Evolutionary conservation across 2,888 invertebrate species (phyloP).

Genomic region (Muscina levida): DNA sequence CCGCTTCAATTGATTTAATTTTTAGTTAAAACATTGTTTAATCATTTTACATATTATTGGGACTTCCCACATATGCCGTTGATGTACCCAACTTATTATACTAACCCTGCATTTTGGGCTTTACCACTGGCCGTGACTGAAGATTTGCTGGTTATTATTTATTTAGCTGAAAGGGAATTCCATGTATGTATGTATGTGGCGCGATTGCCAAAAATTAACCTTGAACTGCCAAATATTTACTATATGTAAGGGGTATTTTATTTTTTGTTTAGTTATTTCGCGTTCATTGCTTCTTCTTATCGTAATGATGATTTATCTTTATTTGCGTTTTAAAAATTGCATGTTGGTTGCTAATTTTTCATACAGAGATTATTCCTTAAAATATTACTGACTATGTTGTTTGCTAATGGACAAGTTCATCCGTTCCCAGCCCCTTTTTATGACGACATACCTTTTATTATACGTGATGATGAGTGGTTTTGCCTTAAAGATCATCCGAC

Average conservation of each 20-base stretch:
- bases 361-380: not conserved
- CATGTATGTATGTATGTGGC: not conserved
- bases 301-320: not conserved
- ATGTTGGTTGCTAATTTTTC: slow-evolving; percentile 14
- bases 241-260: not conserved
- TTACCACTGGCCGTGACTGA: too few species aligned
- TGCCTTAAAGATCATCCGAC: too few species aligned
- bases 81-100: too few species aligned
- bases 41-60: too few species aligned
- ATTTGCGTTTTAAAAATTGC: slow-evolving; percentile 17
- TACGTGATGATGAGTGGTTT: not conserved
- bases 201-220: slow-evolving; percentile 42
- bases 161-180: slow-evolving; percentile 34
- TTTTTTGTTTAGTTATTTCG: not conserved
- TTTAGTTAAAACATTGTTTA: too few species aligned
- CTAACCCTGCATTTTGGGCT: too few species aligned
- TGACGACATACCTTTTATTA: not conserved
- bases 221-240: slow-evolving; percentile 35
- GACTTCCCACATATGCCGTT: too few species aligned
- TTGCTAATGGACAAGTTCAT: not conserved
- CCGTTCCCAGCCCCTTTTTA: not conserved
- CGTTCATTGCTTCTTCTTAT: not conserved
- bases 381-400: not conserved
- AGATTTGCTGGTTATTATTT: not conserved
- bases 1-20: too few species aligned